Base-by-base conservation (phyloP, 37 sponge, comb jelly and placozoan genomes). In the Halichondria panicea region DNA sequence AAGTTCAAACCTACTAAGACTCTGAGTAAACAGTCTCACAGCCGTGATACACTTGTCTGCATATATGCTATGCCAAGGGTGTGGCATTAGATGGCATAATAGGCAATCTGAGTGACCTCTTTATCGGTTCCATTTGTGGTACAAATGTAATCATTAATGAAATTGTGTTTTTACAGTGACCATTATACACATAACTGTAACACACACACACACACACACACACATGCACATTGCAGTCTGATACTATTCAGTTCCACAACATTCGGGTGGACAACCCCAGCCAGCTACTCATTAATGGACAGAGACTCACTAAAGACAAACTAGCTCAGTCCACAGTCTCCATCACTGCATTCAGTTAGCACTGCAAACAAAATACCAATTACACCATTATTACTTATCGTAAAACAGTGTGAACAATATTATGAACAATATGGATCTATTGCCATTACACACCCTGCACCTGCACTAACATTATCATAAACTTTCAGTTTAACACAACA, bases 291-390 rank as follows among this genome's bases (percentile, higher is more conserved):
- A 46, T 72, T 27, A 80, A 87, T 56, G 81, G 75, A 4, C 44
- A 74, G 55, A 72, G 52, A 66, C 67, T 87, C 2, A 18, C 79
- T 27, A 8, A 62, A 33, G 85, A 85, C 63, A 85, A 85, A 63
- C 65, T 85, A 18, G 78, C 78, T 30, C 56, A 39, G 0, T 85
- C 85, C 12, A 40, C 66, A 7, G 66, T 77, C 2, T 27, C 70
- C 24, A 70, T 85, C 36, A 85, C 71, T 7, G 53, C 72, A 18
- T 85, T 85, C 63, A 77, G 34, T 44, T 85, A 71, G 43, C 28
- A 46, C 13, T 21, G 64, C n/a, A n/a, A n/a, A n/a, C n/a, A n/a
- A n/a, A n/a, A n/a, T n/a, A n/a, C n/a, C n/a, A n/a, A n/a, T n/a
- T n/a, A n/a, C n/a, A n/a, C n/a, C n/a, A n/a, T n/a, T n/a, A n/a